A percentile compares a stretch with the other conserved stretches of the same genome.
phyloP scores from a whole-genome alignment of 2,113 vertebrate species.

The Plecotus auritus region DNA sequence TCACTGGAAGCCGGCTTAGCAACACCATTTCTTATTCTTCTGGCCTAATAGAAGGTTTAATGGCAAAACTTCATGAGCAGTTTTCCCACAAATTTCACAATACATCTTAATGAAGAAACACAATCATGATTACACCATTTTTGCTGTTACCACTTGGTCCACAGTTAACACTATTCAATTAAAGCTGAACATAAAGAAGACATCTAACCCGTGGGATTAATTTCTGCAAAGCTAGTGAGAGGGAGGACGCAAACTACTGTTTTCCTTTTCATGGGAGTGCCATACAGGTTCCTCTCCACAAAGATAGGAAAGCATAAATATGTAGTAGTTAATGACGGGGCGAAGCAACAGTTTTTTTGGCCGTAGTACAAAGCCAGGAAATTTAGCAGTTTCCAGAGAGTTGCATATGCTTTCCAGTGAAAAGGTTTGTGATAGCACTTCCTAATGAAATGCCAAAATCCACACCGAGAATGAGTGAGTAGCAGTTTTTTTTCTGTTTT shows the following conservation, averaged over 20 bases:
- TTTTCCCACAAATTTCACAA: neutral
- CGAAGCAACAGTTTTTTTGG: constrained; percentile 58
- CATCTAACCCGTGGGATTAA: neutral
- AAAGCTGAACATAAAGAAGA: neutral
- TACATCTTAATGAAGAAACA: constrained; percentile 7
- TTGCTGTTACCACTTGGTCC: neutral
- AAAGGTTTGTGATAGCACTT: constrained; percentile 39
- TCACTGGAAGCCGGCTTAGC: neutral
- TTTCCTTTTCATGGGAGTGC: neutral
- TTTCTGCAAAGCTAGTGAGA: neutral
- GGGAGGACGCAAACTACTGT: constrained; percentile 4
- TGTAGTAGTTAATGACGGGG: neutral
- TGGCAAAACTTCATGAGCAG: neutral
- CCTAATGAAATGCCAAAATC: constrained; percentile 70
- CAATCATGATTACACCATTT: neutral
- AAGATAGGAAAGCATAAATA: neutral
- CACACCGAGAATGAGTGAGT: constrained; percentile 44
- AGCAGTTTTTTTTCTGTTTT: constrained; percentile 63
- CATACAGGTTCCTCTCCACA: neutral
- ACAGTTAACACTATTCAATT: neutral
- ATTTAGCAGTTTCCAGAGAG: constrained; percentile 63
- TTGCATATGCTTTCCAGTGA: constrained; percentile 38
- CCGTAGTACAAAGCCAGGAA: constrained; percentile 72
- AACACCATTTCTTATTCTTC: neutral
- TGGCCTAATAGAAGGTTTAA: neutral